Base-by-base conservation (phyloP, 2,888 invertebrate genomes). In the Diogma glabrata region DNA sequence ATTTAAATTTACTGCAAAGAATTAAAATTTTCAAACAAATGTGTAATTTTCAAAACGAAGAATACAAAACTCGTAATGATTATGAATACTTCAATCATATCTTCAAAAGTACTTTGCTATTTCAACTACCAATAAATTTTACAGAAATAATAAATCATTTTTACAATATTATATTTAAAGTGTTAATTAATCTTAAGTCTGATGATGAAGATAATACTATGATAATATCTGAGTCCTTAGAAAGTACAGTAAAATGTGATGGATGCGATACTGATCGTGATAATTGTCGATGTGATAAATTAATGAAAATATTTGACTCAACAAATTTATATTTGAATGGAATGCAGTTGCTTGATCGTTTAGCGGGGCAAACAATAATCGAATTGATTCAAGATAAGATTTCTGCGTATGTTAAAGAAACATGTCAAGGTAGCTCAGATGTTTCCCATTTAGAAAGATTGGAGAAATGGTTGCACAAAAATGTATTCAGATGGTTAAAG, bases 371-470 rank as follows among this genome's bases (percentile, higher is more conserved):
- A 64, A 82, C 89, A 1, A 72, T 94, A 9, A 91, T 91, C 2
- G 78, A 79, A 53, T 76, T 94, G 50, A 87, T 93, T 55, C 87
- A 91, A 64, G 74, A 82, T 59, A 79, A 86, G 60, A 93, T 95
- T 56, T 81, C 87, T 63, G 76, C 78, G 56, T 85, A 93, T 62
- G 87, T 95, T n/a, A 79, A 82, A 60, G 82, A 83, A 60, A 79
- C 83, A 0, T 93, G 93, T 63, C 84, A 87, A 59, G 89, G 88
- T 24, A 86, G 84, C 60, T 93, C 90, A 72, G 88, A 93, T 71
- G 77, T 81, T 17, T 85, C 88, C 5, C 88, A 88, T 61, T 75
- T 93, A 49, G 72, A 73, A n/a, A 74, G 76, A 50, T 71, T 94
- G 16, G 85, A 90, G 71, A 78, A 86, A 79, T 95, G 94, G 94